Base-by-base conservation (phyloP, 2,888 invertebrate species). In the Entomobrya multifasciata region DNA sequence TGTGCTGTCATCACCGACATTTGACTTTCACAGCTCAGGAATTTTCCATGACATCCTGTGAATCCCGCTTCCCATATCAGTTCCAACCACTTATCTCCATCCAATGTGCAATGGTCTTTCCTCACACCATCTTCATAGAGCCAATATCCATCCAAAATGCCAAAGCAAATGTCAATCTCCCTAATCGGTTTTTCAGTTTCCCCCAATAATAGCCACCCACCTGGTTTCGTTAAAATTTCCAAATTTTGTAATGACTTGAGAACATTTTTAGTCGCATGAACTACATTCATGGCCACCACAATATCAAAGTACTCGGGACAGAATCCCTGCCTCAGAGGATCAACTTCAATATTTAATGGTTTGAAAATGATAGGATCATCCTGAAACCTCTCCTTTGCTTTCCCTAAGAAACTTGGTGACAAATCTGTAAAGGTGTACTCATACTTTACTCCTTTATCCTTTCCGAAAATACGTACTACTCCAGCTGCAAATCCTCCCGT, bases 111-210 rank as follows among this genome's bases (percentile, higher is more conserved):
- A 17, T 52, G 52, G 5, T 17, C 52, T 1, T 47, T 3, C 10
- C 47, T 11, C 2, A 47, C n/a, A 2, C 47, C 47, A 47, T 47
- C 47, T 3, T 47, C 47, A 49, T 62, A 83, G 15, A 27, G 76
- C 83, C 83, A 83, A 47, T 57, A 82, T 1, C 83, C 76, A 27
- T 76, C 83, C 47, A 83, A 17, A 3, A 55, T 20, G 1, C 83
- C 36, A 27, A 84, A 84, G 1, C 49, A n/a, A 17, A 84, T 47
- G 10, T 76, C 74, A 15, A 67, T 11, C 11, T 47, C 67, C 17
- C 60, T 36, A 10, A 25, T 22, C 10, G 60, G 76, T 15, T 52
- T 60, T 1, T 41, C 36, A 13, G 62, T 49, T 20, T 84, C 84
- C 0, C 67, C 30, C 44, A 84, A 8, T 11, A 76, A 22, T 5